Evolutionary conservation across 53 echinoderm and acorn worm species (phyloP).

Genomic region (Holothuria leucospilota): DNA sequence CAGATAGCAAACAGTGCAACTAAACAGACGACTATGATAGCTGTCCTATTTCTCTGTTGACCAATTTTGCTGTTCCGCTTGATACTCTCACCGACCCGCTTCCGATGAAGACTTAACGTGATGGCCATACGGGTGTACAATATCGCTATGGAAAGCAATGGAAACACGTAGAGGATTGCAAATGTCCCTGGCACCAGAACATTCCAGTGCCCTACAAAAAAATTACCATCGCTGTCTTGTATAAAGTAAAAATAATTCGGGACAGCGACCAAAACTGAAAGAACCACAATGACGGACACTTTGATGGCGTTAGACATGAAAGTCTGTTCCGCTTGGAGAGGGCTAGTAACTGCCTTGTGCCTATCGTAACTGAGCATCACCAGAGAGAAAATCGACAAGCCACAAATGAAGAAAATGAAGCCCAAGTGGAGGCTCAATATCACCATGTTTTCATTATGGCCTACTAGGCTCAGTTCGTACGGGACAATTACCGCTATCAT

Average conservation of each 20-base stretch:
- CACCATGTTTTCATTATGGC: no score
- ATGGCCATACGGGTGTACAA: background rate
- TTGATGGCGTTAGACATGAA: constrained; percentile 5
- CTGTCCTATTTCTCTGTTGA: constrained; percentile 23
- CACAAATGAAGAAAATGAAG: background rate
- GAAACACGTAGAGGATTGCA: background rate
- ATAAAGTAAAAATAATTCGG: background rate
- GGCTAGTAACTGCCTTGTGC: constrained; percentile 8
- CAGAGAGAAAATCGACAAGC: constrained; percentile 4
- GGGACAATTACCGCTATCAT: background rate
- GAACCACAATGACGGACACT: background rate
- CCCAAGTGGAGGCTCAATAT: background rate
- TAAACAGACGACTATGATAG: background rate
- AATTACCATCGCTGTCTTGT: no score
- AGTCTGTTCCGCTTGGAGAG: background rate
- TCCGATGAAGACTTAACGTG: background rate
- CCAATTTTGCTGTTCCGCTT: constrained; percentile 1
- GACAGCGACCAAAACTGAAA: background rate
- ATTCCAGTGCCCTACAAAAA: background rate
- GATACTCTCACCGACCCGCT: constrained; percentile 8
- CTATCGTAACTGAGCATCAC: constrained; percentile 19
- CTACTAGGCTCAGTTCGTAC: background rate
- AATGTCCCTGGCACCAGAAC: background rate
- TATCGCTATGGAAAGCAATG: background rate
- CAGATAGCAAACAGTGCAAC: constrained; percentile 13